phyloP scores from a whole-genome alignment of 1,140 invertebrate genomes.

The Dolichoris vasculosae region DNA sequence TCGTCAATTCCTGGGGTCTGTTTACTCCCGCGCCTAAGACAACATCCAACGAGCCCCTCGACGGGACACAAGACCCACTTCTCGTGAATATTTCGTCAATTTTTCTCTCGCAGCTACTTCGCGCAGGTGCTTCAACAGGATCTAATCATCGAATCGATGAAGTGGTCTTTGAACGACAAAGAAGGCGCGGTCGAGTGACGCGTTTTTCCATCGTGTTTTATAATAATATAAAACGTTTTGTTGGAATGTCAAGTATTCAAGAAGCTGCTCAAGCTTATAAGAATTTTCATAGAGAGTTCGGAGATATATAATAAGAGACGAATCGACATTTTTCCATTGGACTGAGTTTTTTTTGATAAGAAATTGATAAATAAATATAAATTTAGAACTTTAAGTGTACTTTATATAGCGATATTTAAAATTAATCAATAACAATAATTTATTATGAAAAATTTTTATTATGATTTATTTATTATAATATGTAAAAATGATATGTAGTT shows the following conservation, averaged over 20 bases:
- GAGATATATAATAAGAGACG: not conserved
- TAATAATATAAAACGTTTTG: slow-evolving; percentile 18
- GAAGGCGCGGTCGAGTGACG: not conserved
- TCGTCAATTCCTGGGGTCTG: slow-evolving; percentile 8
- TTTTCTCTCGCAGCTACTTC: slow-evolving; percentile 7
- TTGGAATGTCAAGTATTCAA: not conserved
- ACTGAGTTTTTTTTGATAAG: not conserved
- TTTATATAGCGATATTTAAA: not conserved
- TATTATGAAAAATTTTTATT: not conserved
- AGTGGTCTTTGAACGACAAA: not conserved
- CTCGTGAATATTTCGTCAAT: not conserved
- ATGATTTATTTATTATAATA: not conserved
- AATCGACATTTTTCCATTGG: not conserved
- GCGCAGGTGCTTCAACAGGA: slow-evolving; percentile 23
- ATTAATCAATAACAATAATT: not conserved
- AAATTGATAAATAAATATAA: not conserved
- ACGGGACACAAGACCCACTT: not conserved
- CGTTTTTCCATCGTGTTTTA: slow-evolving; percentile 9
- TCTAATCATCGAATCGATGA: not conserved
- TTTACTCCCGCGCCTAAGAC: slow-evolving; percentile 46
- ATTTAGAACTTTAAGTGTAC: not conserved
- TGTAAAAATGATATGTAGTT: not conserved
- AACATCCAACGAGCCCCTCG: slow-evolving; percentile 27
- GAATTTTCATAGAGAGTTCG: not conserved
- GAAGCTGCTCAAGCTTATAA: not conserved